A percentile compares a stretch with the other conserved stretches of the same genome.
Conservation (phyloP, 2,113 vertebrate genomes). For the Lophotis ruficrista region DNA sequence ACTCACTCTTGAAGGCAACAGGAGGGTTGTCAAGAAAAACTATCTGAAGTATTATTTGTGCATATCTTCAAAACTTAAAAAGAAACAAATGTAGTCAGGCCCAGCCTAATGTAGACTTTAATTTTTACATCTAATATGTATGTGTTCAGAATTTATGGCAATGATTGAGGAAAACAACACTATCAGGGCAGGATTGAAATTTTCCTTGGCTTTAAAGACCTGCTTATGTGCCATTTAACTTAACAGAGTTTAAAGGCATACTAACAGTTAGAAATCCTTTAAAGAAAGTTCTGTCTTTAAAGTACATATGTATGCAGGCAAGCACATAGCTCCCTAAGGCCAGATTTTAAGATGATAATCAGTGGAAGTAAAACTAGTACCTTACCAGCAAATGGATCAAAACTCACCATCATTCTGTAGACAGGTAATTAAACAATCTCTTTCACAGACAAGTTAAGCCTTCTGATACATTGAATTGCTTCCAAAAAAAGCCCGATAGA, state of each 20-base stretch:
- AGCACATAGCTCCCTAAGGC: background rate
- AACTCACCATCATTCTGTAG: background rate
- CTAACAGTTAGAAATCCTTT: background rate
- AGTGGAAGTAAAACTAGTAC: background rate
- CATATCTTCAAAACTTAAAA: background rate
- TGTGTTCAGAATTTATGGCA: background rate
- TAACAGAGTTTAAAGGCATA: background rate
- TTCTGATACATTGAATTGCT: background rate
- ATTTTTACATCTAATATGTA: background rate
- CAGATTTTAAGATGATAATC: background rate
- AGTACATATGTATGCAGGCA: background rate
- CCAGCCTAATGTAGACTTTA: background rate
- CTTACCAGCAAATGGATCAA: background rate
- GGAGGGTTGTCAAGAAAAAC: background rate
- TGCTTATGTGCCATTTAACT: background rate
- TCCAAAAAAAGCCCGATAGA: background rate
- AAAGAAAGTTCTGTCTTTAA: background rate
- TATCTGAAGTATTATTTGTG: background rate
- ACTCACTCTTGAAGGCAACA: background rate
- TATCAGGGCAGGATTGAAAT: background rate
- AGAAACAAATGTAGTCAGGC: background rate
- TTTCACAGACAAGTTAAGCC: background rate
- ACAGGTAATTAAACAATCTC: background rate
- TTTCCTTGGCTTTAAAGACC: background rate
- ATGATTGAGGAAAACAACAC: background rate